Conservation (phyloP, 2,113 vertebrate genomes). For the Spilogale gracilis region DNA sequence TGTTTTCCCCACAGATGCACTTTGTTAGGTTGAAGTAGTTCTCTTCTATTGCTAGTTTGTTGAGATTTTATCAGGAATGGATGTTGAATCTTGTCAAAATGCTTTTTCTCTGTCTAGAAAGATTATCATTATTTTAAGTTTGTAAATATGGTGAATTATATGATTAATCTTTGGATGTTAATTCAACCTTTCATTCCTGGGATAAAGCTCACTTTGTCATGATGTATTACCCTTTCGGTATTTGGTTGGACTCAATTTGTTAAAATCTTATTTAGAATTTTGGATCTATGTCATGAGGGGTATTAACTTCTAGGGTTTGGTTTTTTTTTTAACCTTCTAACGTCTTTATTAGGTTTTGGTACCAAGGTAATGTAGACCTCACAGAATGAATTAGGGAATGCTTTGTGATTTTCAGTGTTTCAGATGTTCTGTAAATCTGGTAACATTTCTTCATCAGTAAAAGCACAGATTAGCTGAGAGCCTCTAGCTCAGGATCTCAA, state of each 20-base stretch:
- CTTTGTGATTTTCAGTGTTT: conserved; percentile 1
- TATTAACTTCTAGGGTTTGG: background rate
- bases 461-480: background rate
- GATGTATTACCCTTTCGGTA: conserved; percentile 27
- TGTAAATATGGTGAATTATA: background rate
- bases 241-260: background rate
- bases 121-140: background rate
- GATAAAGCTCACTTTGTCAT: background rate
- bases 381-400: background rate
- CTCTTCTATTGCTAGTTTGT: conserved; percentile 12
- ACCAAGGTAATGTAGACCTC: background rate
- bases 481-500: background rate
- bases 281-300: background rate
- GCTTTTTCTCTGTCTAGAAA: background rate
- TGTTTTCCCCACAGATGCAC: background rate
- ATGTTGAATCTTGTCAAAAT: conserved; percentile 35
- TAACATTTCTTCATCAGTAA: background rate
- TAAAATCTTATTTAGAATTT: conserved; percentile 43
- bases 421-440: background rate
- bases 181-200: background rate
- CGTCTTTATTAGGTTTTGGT: conserved; percentile 11
- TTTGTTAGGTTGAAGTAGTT: background rate
- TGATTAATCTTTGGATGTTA: background rate
- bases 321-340: background rate
- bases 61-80: background rate